A percentile compares a stretch with the other conserved stretches of the same genome.
Evolutionary conservation across 2,888 invertebrate species (phyloP).

Genomic region (Caenorhabditis wallacei): DNA sequence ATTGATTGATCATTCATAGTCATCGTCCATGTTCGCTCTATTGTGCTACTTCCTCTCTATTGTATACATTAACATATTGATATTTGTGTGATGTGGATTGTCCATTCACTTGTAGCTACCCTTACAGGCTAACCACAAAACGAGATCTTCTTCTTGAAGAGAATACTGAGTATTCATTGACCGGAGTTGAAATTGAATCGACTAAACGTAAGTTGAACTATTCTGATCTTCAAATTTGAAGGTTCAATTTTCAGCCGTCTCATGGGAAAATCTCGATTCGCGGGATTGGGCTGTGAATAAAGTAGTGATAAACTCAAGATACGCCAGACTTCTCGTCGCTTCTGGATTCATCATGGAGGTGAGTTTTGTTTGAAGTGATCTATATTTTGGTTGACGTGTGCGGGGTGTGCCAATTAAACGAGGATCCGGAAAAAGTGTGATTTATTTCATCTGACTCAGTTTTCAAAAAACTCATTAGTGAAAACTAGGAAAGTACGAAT

Average conservation of each 20-base stretch:
- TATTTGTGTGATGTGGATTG: not conserved
- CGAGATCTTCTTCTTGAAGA: conserved; percentile 51
- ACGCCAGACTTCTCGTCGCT: conserved; percentile 65
- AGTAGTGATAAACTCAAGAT: conserved; percentile 65
- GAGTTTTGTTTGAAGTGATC: conserved; percentile 15
- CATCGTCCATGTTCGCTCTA: not conserved
- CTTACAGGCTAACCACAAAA: conserved; percentile 51
- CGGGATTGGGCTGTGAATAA: conserved; percentile 69
- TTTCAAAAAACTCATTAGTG: no score
- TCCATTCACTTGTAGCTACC: not conserved
- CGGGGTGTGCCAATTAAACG: not conserved
- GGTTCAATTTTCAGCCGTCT: conserved; percentile 49
- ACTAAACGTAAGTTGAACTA: conserved; percentile 28
- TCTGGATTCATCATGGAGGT: conserved; percentile 68
- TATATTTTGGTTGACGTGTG: not conserved
- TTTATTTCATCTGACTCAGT: no score
- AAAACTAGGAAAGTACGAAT: no score
- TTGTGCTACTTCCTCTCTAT: not conserved
- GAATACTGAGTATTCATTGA: conserved; percentile 52
- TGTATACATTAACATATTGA: not conserved
- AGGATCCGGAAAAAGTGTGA: not conserved
- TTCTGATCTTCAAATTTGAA: no score
- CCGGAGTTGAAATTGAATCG: conserved; percentile 57
- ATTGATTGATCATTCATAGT: conserved; percentile 14
- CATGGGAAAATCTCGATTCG: conserved; percentile 58